Conservation (phyloP, 2,888 invertebrate species). For the Molanna angustata region DNA sequence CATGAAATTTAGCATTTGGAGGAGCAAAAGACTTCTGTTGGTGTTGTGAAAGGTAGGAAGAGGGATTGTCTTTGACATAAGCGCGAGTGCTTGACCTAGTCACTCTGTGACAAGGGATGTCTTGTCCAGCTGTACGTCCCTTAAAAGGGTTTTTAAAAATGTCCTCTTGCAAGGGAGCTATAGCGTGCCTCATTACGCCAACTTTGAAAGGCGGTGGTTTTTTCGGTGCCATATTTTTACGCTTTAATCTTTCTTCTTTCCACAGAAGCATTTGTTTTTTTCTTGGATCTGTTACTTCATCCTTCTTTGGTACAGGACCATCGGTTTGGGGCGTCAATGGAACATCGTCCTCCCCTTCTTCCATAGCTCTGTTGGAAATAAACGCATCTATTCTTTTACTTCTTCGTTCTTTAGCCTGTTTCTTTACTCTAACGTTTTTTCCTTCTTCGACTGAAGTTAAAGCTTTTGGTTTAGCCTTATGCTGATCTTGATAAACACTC, state of each 20-base stretch:
- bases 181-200: conserved; percentile 20
- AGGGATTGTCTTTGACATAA: not conserved
- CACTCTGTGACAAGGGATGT: conserved; percentile 9
- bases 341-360: conserved; percentile 12
- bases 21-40: conserved; percentile 52
- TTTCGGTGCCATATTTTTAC: conserved; percentile 21
- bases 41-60: not conserved
- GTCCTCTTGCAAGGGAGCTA: conserved; percentile 23
- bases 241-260: conserved; percentile 18
- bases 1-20: conserved; percentile 50
- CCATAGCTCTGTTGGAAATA: conserved; percentile 16
- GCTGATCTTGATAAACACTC: conserved; percentile 19
- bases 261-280: conserved; percentile 26
- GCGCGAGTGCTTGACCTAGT: conserved; percentile 19
- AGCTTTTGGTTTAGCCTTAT: conserved; percentile 22
- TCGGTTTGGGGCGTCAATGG: conserved; percentile 9
- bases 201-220: conserved; percentile 28
- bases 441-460: conserved; percentile 17
- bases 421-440: conserved; percentile 20
- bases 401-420: conserved; percentile 19
- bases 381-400: conserved; percentile 23
- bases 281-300: conserved; percentile 17
- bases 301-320: conserved; percentile 7
- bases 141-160: conserved; percentile 22
- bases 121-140: not conserved